Base-by-base conservation (phyloP, 2,797 vertebrate species). In the Etheostoma nigrum region DNA sequence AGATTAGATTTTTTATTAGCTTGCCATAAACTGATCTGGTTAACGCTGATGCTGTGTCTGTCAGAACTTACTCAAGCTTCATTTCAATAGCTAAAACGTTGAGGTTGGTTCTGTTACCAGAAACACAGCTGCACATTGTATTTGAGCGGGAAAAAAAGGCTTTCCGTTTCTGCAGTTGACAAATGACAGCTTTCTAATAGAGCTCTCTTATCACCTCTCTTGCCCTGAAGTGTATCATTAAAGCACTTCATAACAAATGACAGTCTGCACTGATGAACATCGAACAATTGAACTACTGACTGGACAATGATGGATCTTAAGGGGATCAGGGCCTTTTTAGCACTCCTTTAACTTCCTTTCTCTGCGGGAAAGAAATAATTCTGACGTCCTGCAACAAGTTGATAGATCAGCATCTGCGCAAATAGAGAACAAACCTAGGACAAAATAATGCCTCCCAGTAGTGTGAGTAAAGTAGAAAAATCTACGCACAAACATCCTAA, bases 241-340 rank as follows among this genome's bases (percentile, higher is more conserved):
- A 73, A 82, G 67, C 66, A 36, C 74, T 78, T 72, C 72, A 85
- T 74, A 86, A 89, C 67, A 75, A 85, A 75, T n/a, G 45, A 86
- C 71, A 76, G 77, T 71, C 55, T 21, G 68, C 62, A 51, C 70
- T 74, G 79, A 88, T 84, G 70, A 73, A 79, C 49, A 42, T 82
- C 10, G 30, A 33, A 33, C 30, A 85, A 92, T 68, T 90, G 79
- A 85, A 72, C 40, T 59, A 48, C 21, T 45, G 72, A 74, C 52
- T 57, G 83, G 58, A 76, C 79, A 78, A 15, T 74, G 82, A 90
- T 87, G 66, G 74, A 87, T 83, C 82, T 68, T 62, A 16, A 62
- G 82, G 74, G 87, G 80, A 47, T 58, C 19, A 53, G 40, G 71
- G 59, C 79, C 76, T 88, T 87, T 90, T 73, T 83, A 83, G 81